Percentiles rank a stretch among this genome's conserved stretches.
Evolutionary conservation across 2,888 invertebrate species (phyloP).

Genomic region (Drosophila formosana): DNA sequence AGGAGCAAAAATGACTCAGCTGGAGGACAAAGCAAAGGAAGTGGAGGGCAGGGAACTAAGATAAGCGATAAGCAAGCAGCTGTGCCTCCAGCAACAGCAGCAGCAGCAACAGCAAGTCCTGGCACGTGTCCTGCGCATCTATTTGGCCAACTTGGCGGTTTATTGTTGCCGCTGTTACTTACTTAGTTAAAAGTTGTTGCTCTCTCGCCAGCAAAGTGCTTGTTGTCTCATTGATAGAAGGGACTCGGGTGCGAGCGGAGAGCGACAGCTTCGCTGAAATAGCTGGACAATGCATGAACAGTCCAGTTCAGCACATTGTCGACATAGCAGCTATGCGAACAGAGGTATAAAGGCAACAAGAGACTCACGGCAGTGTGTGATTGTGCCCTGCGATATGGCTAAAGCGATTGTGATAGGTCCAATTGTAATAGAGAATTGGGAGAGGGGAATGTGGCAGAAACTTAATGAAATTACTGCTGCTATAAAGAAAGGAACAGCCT

Average conservation of each 20-base stretch:
- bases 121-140: conserved; percentile 56
- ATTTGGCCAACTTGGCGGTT: conserved; percentile 54
- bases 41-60: conserved; percentile 5
- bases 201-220: conserved; percentile 8
- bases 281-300: conserved; percentile 45
- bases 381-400: neutral
- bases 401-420: conserved; percentile 10
- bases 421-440: neutral
- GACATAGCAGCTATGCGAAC: neutral
- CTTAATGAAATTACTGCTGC: neutral
- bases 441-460: neutral
- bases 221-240: neutral
- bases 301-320: conserved; percentile 29
- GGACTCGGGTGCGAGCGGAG: neutral
- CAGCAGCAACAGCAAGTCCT: conserved; percentile 34
- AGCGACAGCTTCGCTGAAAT: conserved; percentile 46
- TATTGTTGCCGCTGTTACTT: conserved; percentile 63
- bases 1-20: conserved; percentile 11
- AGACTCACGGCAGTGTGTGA: neutral
- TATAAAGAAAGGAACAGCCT: neutral
- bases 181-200: conserved; percentile 48
- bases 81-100: conserved; percentile 45
- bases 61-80: conserved; percentile 58
- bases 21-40: neutral
- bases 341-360: conserved; percentile 7